Percentiles rank a stretch among this genome's conserved stretches.
Evolutionary conservation across 2,113 vertebrate species (phyloP).

Genomic region (Neopipo cinnamomea): DNA sequence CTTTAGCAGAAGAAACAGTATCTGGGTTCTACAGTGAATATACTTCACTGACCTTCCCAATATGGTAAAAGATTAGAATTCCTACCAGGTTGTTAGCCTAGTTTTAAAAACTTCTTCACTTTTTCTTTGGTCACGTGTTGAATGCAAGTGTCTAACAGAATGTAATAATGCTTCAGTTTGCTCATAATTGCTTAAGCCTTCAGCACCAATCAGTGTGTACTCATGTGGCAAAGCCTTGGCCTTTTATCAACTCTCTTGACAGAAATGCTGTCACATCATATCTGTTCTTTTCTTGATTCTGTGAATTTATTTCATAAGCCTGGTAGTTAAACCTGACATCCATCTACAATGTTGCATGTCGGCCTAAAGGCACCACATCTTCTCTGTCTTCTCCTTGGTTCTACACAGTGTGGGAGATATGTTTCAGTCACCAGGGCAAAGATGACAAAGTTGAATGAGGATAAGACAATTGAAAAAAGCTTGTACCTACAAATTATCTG

Average conservation of each 20-base stretch:
- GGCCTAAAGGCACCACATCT: slow-evolving; percentile 17
- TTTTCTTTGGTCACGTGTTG: neutral
- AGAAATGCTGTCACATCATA: slow-evolving; percentile 61
- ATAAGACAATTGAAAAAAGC: neutral
- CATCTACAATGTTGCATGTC: neutral
- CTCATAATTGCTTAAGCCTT: slow-evolving; percentile 38
- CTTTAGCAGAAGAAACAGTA: neutral
- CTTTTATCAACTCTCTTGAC: slow-evolving; percentile 65
- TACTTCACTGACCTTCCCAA: neutral
- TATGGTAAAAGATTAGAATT: neutral
- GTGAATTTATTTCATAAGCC: slow-evolving; percentile 53
- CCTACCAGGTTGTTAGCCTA: neutral
- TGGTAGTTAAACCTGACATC: slow-evolving; percentile 47
- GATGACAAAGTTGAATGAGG: neutral
- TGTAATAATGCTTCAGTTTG: slow-evolving; percentile 1
- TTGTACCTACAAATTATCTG: neutral
- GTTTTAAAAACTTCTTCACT: neutral
- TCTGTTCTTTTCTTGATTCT: slow-evolving; percentile 54
- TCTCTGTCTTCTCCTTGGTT: neutral
- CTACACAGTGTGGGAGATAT: neutral
- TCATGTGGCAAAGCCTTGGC: slow-evolving; percentile 55
- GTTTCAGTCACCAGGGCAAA: neutral
- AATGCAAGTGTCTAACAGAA: neutral
- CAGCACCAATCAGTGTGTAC: slow-evolving; percentile 32
- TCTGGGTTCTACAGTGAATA: neutral